These are phyloP conservation scores for Ormyrus nitidulus DNA, from an alignment of 2,888 invertebrate genomes.

Conservation along the genomic window DNA sequence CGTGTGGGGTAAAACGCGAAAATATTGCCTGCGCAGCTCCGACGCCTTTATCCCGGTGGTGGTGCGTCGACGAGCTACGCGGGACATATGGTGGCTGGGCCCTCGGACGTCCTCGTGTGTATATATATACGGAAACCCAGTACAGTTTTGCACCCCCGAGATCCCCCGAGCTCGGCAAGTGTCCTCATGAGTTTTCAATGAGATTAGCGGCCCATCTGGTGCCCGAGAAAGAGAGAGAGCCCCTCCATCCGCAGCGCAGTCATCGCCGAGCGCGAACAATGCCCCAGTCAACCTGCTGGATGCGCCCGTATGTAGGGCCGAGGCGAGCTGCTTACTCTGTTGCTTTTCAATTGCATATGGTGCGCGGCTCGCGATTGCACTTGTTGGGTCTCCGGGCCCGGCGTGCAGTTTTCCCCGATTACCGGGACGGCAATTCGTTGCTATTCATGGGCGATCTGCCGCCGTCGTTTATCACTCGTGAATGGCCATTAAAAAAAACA, in stretches of 20 bases:
- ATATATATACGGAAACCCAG: no score
- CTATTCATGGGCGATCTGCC: slow-evolving; percentile 44
- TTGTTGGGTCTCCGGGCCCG: slow-evolving; percentile 26
- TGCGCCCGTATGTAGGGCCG: slow-evolving; percentile 3
- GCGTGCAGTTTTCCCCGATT: slow-evolving; percentile 19
- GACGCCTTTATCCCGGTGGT: slow-evolving; percentile 51
- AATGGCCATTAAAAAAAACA: no score
- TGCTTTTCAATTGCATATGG: neutral
- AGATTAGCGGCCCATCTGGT: slow-evolving; percentile 75
- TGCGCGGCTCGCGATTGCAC: slow-evolving; percentile 11
- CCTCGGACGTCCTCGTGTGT: slow-evolving; percentile 39
- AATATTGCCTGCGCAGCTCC: slow-evolving; percentile 42
- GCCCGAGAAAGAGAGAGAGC: slow-evolving; percentile 58
- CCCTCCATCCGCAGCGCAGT: neutral
- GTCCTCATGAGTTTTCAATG: slow-evolving; percentile 76
- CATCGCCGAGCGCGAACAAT: slow-evolving; percentile 18
- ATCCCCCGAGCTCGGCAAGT: slow-evolving; percentile 61
- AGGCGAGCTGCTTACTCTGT: neutral
- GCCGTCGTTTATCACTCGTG: slow-evolving; percentile 27
- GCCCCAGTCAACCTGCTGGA: slow-evolving; percentile 45
- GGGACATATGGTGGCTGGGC: slow-evolving; percentile 74
- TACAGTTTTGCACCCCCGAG: slow-evolving; percentile 63
- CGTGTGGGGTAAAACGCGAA: slow-evolving; percentile 35
- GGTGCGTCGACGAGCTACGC: slow-evolving; percentile 63
- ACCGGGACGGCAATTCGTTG: slow-evolving; percentile 30